phyloP scores from a whole-genome alignment of 2,888 invertebrate genomes.

The Zelleria hepariella region DNA sequence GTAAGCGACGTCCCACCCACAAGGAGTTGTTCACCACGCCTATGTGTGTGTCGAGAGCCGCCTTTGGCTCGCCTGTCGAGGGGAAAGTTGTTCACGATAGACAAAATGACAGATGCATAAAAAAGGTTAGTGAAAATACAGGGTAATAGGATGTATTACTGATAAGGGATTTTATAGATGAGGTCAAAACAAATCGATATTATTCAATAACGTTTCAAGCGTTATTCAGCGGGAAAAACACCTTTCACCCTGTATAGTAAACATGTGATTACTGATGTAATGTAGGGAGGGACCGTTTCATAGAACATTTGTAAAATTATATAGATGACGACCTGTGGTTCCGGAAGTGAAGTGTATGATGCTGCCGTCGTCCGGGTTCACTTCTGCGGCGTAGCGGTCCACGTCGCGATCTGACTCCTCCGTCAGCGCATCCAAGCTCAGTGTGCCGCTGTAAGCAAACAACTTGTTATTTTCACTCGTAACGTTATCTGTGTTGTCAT shows the following conservation, averaged over 20 bases:
- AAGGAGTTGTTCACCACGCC: constrained; percentile 84
- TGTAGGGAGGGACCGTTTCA: no score
- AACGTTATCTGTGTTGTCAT: no score
- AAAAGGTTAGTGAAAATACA: no score
- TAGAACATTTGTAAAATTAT: no score
- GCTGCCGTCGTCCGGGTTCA: constrained; percentile 79
- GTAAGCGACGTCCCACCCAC: constrained; percentile 71
- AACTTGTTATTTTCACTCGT: no score
- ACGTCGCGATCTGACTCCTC: constrained; percentile 29
- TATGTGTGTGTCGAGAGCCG: constrained; percentile 80
- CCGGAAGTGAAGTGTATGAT: constrained; percentile 89
- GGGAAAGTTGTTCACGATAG: constrained; percentile 4
- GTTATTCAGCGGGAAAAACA: no score
- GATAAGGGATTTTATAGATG: no score
- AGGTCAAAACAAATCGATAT: no score
- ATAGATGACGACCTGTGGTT: constrained; percentile 68
- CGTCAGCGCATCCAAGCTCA: constrained; percentile 33
- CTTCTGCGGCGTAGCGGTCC: constrained; percentile 55
- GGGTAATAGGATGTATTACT: no score
- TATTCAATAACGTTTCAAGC: no score
- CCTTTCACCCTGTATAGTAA: no score
- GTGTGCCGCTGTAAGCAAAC: constrained; percentile 40
- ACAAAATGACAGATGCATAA: background rate
- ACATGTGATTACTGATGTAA: no score
- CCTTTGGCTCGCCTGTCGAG: constrained; percentile 80